Conservation (phyloP, 2,888 invertebrate species). For the Yponomeuta malinellus region DNA sequence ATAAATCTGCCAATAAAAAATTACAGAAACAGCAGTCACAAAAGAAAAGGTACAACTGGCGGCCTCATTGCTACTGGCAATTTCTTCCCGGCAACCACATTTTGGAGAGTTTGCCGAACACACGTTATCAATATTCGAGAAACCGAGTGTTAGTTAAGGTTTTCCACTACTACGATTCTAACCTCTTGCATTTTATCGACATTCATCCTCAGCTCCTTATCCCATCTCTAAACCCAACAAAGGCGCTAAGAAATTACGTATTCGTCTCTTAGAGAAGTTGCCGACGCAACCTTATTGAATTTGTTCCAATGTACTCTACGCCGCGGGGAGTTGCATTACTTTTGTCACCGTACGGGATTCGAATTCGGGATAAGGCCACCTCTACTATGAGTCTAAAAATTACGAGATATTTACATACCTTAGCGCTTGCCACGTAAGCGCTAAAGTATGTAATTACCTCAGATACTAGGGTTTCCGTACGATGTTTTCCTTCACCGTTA, state of each 20-base stretch:
- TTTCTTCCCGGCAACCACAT: too few relatives aligned
- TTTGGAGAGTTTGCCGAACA: too few relatives aligned
- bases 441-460: too few relatives aligned
- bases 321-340: conserved; percentile 56
- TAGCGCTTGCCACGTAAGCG: too few relatives aligned
- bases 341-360: conserved; percentile 65
- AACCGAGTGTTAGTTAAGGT: not conserved
- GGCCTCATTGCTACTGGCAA: too few relatives aligned
- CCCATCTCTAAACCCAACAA: conserved; percentile 55
- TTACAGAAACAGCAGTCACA: too few relatives aligned
- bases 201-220: not conserved
- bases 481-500: too few relatives aligned
- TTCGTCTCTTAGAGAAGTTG: conserved; percentile 71
- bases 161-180: conserved; percentile 12
- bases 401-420: not conserved
- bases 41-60: too few relatives aligned
- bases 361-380: conserved; percentile 37
- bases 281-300: conserved; percentile 70
- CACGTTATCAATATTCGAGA: too few relatives aligned
- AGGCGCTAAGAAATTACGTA: conserved; percentile 75
- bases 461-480: too few relatives aligned
- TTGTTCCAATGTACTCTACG: conserved; percentile 42
- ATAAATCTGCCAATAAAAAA: too few relatives aligned
- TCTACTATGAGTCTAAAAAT: not conserved
- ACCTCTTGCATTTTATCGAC: not conserved